Evolutionary conservation across 2,113 vertebrate species (phyloP).

Genomic region (Leiothrix lutea): DNA sequence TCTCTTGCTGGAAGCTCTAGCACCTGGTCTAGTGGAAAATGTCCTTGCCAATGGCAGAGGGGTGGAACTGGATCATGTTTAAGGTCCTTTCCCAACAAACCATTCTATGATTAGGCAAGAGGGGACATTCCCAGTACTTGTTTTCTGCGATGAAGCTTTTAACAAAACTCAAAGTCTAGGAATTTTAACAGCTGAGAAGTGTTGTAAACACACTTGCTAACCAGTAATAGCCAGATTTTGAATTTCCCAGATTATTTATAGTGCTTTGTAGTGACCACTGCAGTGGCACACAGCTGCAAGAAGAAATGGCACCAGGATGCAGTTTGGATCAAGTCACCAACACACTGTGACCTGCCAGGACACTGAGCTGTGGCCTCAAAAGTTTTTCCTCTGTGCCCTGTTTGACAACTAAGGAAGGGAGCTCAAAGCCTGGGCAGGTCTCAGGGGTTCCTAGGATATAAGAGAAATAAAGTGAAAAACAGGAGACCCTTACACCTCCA

Average conservation of each 20-base stretch:
- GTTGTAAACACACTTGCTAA: background rate
- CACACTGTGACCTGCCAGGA: background rate
- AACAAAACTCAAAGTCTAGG: background rate
- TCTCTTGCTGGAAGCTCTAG: background rate
- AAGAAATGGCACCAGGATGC: background rate
- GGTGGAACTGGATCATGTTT: background rate
- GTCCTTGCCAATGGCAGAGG: background rate
- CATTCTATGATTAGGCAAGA: background rate
- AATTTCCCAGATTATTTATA: background rate
- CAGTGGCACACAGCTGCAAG: background rate
- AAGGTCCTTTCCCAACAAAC: background rate
- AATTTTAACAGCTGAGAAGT: background rate
- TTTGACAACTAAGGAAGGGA: background rate
- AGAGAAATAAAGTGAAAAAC: background rate
- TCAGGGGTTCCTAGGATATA: background rate
- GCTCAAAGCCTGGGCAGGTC: background rate
- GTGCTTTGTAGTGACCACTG: background rate
- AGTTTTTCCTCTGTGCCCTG: background rate
- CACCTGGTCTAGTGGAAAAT: background rate
- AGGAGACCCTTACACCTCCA: background rate
- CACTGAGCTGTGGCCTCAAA: background rate
- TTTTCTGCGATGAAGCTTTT: background rate
- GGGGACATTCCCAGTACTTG: background rate
- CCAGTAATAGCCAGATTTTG: rapidly evolving
- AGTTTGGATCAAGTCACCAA: background rate